These are phyloP conservation scores for Aphaenogaster floridana DNA, from an alignment of 1,140 invertebrate species.

Conservation along the genomic window DNA sequence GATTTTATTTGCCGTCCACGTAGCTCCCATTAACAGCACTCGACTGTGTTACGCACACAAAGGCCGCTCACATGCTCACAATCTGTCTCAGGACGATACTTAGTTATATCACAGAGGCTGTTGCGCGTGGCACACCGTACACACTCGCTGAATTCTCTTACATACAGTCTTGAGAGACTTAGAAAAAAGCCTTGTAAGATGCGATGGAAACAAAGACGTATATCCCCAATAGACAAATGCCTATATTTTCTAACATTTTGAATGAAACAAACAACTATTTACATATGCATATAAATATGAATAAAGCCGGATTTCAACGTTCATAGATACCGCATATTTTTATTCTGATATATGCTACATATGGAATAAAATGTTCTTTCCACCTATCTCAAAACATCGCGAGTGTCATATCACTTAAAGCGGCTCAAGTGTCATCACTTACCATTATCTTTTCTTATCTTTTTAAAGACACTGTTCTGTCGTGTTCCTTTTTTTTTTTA, in stretches of 20 bases:
- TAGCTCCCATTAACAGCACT: constrained; percentile 42
- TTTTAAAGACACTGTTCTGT: background rate
- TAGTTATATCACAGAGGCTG: constrained; percentile 20
- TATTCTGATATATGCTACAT: background rate
- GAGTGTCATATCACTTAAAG: background rate
- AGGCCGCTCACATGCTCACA: constrained; percentile 11
- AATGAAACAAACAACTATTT: background rate
- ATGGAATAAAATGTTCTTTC: background rate
- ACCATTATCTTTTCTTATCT: background rate
- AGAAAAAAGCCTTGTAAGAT: background rate
- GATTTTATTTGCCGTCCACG: constrained; percentile 35
- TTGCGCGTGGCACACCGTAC: background rate
- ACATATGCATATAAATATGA: constrained; percentile 5
- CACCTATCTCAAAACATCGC: background rate
- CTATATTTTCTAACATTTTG: constrained; percentile 5
- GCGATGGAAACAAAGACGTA: background rate
- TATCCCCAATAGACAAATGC: background rate
- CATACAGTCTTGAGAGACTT: background rate
- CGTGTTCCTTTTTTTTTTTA: background rate
- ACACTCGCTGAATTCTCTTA: constrained; percentile 22
- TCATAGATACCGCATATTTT: background rate
- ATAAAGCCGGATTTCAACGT: background rate
- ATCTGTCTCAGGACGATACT: constrained; percentile 15
- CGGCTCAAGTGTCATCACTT: background rate
- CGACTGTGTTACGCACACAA: constrained; percentile 14